Percentiles rank a stretch among this genome's conserved stretches.
These are phyloP conservation scores for Chironomus tepperi DNA, from an alignment of 1,140 invertebrate genomes.

Conservation along the genomic window DNA sequence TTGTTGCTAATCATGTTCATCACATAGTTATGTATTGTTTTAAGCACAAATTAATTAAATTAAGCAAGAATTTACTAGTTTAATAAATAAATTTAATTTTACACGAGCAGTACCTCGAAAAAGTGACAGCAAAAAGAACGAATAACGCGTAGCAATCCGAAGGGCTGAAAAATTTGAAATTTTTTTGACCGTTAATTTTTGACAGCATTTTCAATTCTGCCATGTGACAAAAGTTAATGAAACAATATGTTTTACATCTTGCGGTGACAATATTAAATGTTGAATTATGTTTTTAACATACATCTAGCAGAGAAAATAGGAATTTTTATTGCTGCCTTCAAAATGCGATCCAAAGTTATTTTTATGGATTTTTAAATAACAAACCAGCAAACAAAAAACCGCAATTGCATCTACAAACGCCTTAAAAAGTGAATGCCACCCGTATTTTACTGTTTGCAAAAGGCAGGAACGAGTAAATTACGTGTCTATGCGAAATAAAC, in stretches of 20 bases:
- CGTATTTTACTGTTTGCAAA: no score
- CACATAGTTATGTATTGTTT: background rate
- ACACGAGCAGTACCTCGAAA: background rate
- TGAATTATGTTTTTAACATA: no score
- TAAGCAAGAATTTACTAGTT: background rate
- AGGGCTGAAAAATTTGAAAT: background rate
- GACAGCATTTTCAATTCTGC: background rate
- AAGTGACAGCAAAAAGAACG: constrained; percentile 19
- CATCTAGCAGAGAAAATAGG: no score
- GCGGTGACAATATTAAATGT: no score
- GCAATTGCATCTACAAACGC: no score
- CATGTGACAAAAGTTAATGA: background rate
- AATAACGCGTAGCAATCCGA: background rate
- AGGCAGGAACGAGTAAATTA: no score
- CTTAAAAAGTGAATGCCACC: no score
- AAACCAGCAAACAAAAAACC: no score
- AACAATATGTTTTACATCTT: background rate
- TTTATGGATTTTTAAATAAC: no score
- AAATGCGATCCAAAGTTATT: no score
- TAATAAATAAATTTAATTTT: background rate
- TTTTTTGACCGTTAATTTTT: background rate
- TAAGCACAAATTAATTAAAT: background rate
- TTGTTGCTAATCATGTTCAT: background rate
- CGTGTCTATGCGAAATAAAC: no score
- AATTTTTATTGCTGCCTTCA: no score